Base-by-base conservation (phyloP, 30 jellyfish, hydroid and myxozoan species). In the Hydractinia echinata region DNA sequence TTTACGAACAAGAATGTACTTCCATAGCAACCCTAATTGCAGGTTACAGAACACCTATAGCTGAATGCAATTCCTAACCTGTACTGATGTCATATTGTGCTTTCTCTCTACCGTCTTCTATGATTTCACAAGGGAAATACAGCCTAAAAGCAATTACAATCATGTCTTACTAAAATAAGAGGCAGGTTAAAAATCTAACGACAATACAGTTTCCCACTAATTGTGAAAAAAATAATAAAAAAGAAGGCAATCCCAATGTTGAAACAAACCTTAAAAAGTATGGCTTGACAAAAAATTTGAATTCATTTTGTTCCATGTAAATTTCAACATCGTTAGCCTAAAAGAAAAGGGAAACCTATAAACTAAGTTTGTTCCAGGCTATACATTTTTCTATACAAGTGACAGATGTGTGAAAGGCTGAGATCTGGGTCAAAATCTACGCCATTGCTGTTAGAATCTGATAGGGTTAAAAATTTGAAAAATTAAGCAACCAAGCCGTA, bases 321-420 rank as follows among this genome's bases (percentile, higher is more conserved):
- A 83, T 73, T 56, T 83, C 91, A 7, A 73, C 91, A 16, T 83
- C 91, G 50, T 83, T 83, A 4, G 91, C 88, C 91, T 83, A 68
- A 20, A 73, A 66, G 21, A 30, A 49, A 5, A 76, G 4, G 4
- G 54, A 6, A 19, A 49, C 7, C 10, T 61, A 48, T 51, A 4
- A 6, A n/a, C 8, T 56, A 10, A 18, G 66, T n/a, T 0, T 0
- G 74, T 7, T 3, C 18, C 69, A 58, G 19, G 18, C 69, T 11
- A 58, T 16, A n/a, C n/a, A n/a, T n/a, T n/a, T n/a, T n/a, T n/a
- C 69, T 11, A 58, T 16, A 30, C 44, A 30, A 30, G 44, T 30
- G 44, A 30, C 44, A 30, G 44, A 30, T 30, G 44, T 30, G 44
- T 30, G n/a, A 68, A 68, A 68, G 16, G 49, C 49, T 68, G 1